Conservation (phyloP, 1,140 invertebrate genomes). For the Tetranychus urticae region DNA sequence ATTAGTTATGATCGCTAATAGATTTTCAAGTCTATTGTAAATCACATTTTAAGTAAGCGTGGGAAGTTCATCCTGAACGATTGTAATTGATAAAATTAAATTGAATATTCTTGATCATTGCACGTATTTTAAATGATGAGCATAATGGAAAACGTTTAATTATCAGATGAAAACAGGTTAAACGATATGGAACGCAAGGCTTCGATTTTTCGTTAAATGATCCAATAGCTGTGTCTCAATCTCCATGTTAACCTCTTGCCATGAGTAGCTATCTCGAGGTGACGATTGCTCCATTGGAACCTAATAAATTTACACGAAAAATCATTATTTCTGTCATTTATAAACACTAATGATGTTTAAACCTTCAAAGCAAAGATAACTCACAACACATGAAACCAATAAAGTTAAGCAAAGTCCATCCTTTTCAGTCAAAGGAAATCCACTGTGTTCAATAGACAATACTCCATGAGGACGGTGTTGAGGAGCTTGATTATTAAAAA, state of each 20-base stretch:
- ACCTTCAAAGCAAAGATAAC: not conserved
- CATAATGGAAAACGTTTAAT: too few species aligned
- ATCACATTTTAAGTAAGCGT: too few species aligned
- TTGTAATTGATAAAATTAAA: too few species aligned
- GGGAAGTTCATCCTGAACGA: too few species aligned
- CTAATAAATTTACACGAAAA: not conserved
- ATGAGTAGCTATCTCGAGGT: not conserved
- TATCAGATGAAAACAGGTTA: not conserved
- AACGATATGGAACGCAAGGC: not conserved
- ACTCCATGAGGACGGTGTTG: constrained; percentile 50
- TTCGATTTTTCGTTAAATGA: not conserved
- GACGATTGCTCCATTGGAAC: not conserved
- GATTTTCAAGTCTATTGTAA: too few species aligned
- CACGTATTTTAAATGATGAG: too few species aligned
- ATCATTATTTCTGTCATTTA: too few species aligned
- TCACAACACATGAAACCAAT: constrained; percentile 45
- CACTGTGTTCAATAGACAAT: constrained; percentile 14
- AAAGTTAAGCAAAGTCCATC: constrained; percentile 62
- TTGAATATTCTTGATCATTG: too few species aligned
- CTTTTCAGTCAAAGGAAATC: constrained; percentile 21
- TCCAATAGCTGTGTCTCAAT: not conserved
- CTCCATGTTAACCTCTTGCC: not conserved
- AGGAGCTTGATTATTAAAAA: constrained; percentile 20
- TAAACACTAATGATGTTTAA: not conserved
- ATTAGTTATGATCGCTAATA: too few species aligned